phyloP scores from a whole-genome alignment of 2,888 invertebrate species.

The Microctonus brassicae region DNA sequence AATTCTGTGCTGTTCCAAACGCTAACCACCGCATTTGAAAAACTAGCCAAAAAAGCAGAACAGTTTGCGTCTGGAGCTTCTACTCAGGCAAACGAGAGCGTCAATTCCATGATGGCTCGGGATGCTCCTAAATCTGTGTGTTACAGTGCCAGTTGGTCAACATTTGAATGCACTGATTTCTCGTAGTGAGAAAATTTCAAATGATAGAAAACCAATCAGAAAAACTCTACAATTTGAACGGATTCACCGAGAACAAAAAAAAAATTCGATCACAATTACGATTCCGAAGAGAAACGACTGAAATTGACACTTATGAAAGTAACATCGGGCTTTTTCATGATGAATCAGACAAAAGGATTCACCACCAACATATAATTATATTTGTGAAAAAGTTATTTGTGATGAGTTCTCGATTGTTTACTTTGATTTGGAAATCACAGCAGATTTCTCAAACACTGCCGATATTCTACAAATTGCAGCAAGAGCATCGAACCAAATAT shows the following conservation, averaged over 20 bases:
- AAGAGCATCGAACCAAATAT: conserved; percentile 4
- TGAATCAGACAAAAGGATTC: background rate
- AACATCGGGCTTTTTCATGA: conserved; percentile 6
- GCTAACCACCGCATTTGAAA: too few species aligned
- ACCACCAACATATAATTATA: background rate
- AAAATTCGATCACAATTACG: conserved; percentile 9
- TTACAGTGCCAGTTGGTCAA: background rate
- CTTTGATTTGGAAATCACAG: conserved; percentile 39
- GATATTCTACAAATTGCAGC: conserved; percentile 41
- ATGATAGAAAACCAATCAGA: background rate
- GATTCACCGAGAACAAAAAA: background rate
- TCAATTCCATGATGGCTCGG: conserved; percentile 25
- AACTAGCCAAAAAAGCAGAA: too few species aligned
- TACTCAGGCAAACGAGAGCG: conserved; percentile 28
- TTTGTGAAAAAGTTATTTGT: background rate
- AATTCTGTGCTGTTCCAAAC: too few species aligned
- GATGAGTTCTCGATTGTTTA: conserved; percentile 25
- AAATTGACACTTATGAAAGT: conserved; percentile 12
- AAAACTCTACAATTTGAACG: background rate
- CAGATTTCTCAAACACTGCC: conserved; percentile 21
- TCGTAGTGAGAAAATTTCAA: conserved; percentile 1
- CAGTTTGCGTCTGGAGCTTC: background rate
- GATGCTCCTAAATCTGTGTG: conserved; percentile 21
- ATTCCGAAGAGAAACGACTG: conserved; percentile 30
- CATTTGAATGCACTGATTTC: background rate